Evolutionary conservation across 2,113 vertebrate genomes (phyloP), one percentile per base, ranked within the genome.

Genomic region (Bos taurus): DNA sequence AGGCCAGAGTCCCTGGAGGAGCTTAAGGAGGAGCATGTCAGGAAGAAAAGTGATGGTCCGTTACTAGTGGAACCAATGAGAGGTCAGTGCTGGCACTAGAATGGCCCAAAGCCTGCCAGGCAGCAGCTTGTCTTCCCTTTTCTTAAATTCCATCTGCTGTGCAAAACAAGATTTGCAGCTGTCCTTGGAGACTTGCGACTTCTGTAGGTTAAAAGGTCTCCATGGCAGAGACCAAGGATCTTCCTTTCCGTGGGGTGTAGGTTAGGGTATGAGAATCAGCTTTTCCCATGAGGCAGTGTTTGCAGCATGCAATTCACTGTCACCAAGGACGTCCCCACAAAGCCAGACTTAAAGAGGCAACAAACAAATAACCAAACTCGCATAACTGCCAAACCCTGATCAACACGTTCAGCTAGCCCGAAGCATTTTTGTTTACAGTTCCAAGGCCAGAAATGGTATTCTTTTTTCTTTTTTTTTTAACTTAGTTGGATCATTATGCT

Each of bases 1-100:
- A 97, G 95, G 36, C 43, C 74, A 48, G 56, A 87, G 83, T 97
- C 97, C 96, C 95, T 88, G 23, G 95, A 56, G 91, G 43, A 23
- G 10, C 26, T 96, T 95, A 64, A 91, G 94, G 82, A 91, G 80
- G 54, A 95, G 25, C 21, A 15, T 80, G 90, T 56, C 67, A 87
- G 77, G 71, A 82, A 85, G 96, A 85, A 92, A 93, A 97, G 94
- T 10, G 36, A 89, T 48, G 54, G 84, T 10, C 83, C 1, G 3
- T 81, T 81, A 57, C 71, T 77, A 54, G 93, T 1, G 11, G n/a
- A 92, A 57, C 71, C 60, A 77, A 28, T 52, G 62, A 90, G 84
- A 96, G 87, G 54, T 93, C 43, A n/a, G 83, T 13, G 17, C 21
- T 7, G 23, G 50, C 74, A 40, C 12, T 14, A 60, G 25, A 19